Evolutionary conservation across 2,888 invertebrate genomes (phyloP).

Genomic region (Aporophyla lueneburgensis): DNA sequence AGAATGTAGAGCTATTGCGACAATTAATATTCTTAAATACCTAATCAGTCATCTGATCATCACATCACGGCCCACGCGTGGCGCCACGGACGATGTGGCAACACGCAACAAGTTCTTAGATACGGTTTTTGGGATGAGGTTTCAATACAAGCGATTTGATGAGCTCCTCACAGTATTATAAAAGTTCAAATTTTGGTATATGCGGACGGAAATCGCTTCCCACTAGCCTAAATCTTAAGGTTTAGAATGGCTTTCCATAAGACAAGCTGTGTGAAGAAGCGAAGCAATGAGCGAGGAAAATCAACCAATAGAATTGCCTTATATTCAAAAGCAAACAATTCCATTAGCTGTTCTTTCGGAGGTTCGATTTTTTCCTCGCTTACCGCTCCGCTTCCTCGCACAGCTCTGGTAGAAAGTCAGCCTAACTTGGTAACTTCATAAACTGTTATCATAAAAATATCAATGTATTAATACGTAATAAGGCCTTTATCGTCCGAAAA

Average conservation of each 20-base stretch:
- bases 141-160: constrained; percentile 59
- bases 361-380: constrained; percentile 1
- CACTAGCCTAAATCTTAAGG: not conserved
- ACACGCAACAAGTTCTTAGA: constrained; percentile 64
- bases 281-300: not conserved
- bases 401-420: constrained; percentile 6
- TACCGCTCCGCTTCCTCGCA: constrained; percentile 10
- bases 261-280: not conserved
- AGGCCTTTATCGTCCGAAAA: constrained; percentile 64
- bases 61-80: constrained; percentile 83
- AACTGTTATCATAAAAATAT: constrained; percentile 68
- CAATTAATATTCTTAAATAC: constrained; percentile 88
- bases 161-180: constrained; percentile 11
- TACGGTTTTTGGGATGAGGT: constrained; percentile 60
- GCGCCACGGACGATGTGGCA: constrained; percentile 77
- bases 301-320: not conserved
- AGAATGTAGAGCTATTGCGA: constrained; percentile 81
- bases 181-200: not conserved
- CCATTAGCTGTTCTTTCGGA: too few relatives aligned
- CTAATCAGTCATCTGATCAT: constrained; percentile 89
- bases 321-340: not conserved
- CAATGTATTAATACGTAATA: constrained; percentile 68
- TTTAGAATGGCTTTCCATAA: not conserved
- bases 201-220: constrained; percentile 12
- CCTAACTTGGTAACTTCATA: constrained; percentile 43